A percentile compares a stretch with the other conserved stretches of the same genome.
These are phyloP conservation scores for Florisuga fusca DNA, from an alignment of 2,797 vertebrate species.

Conservation along the genomic window DNA sequence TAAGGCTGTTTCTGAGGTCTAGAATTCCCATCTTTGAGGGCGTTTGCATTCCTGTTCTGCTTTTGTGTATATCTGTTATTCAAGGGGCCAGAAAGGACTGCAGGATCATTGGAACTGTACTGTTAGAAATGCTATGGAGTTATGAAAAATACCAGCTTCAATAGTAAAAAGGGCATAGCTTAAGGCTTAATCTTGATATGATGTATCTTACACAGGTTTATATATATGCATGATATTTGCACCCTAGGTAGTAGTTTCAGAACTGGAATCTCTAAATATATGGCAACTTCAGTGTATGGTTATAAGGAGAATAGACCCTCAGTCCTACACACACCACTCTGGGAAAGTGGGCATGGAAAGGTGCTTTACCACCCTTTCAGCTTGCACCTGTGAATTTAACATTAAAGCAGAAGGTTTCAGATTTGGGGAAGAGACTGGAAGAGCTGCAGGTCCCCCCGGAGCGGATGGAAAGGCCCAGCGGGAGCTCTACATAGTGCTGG, in stretches of 20 bases:
- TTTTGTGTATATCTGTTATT: neutral
- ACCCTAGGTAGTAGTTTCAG: neutral
- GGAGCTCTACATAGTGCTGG: constrained; percentile 45
- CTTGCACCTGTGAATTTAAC: neutral
- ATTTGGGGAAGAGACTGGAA: neutral
- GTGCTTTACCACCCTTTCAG: neutral
- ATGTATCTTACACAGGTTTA: neutral
- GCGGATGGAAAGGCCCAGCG: accelerated
- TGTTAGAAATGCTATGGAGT: neutral
- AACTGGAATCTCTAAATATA: neutral
- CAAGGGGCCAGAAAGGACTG: neutral
- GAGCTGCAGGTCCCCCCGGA: neutral
- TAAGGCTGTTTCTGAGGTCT: neutral
- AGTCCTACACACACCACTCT: neutral
- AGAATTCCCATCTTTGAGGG: neutral
- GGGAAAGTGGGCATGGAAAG: neutral
- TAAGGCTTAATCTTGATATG: neutral
- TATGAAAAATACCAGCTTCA: neutral
- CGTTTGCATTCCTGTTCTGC: neutral
- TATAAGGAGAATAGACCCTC: neutral
- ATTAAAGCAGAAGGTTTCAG: neutral
- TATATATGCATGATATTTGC: neutral
- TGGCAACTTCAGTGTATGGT: neutral
- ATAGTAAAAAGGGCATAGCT: neutral
- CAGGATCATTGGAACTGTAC: neutral